Evolutionary conservation across 2,888 invertebrate species (phyloP), one percentile per base, ranked within the genome.

Genomic region (Andrena minutula): DNA sequence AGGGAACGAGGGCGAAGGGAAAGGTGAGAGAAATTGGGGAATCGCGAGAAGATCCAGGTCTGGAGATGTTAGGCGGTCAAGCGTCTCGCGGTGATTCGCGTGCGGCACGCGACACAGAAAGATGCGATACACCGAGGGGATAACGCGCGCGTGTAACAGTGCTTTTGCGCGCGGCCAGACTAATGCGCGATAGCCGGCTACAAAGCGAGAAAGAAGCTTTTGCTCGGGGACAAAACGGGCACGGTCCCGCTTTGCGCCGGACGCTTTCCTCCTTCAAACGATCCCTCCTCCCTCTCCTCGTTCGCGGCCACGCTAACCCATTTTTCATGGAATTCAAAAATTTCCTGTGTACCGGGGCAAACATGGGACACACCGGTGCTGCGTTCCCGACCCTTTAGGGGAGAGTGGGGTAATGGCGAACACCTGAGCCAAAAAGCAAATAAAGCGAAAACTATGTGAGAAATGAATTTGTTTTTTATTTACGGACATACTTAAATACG

Each of bases 51-150:
- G 75, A 75, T 63, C 16, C 69, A 63, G 69, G 35, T 16, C 53
- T 53, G 51, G 58, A 66, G 65, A 65, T 56, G 35, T 58, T 49
- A 4, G 41, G 1, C 35, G 35, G 72, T 53, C 72, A 23, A 65
- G 28, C 32, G 41, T 23, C 28, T 56, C 23, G 35, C 53, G 23
- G 8, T 26, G 4, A 63, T 63, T 68, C 63, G 73, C 78, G 68
- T 68, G 72, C 12, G 0, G 61, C 77, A 72, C 77, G 77, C 72
- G 61, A 72, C 51, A 53, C 20, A 35, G 63, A 66, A 64, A 66
- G 51, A 53, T 63, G 20, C 61, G n/a, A 20, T n/a, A 41, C 12
- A 41, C 41, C 41, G 2, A 10, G 49, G 32, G n/a, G 64, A 76
- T 65, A 71, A 49, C 47, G 41, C 6, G 63, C 56, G 28, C 6